phyloP scores from a whole-genome alignment of 2,888 invertebrate species.

The Rhimphoctona megacephalus region DNA sequence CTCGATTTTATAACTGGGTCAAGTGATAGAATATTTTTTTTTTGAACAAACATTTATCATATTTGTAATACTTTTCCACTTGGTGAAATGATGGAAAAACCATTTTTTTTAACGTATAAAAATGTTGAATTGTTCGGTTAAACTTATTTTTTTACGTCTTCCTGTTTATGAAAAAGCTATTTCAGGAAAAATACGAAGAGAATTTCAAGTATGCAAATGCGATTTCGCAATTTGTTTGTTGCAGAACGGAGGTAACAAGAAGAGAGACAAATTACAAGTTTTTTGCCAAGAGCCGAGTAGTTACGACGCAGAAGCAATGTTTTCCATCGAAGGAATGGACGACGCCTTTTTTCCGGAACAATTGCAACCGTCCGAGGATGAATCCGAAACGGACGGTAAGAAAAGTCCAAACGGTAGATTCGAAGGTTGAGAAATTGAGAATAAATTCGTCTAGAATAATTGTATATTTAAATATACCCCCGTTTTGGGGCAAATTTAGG shows the following conservation, averaged over 20 bases:
- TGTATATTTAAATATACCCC: background rate
- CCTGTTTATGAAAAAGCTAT: background rate
- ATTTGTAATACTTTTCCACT: background rate
- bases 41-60: too few species aligned
- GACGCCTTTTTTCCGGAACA: slow-evolving; percentile 81
- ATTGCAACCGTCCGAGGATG: slow-evolving; percentile 83
- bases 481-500: slow-evolving; percentile 80
- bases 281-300: slow-evolving; percentile 75
- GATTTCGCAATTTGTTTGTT: slow-evolving; percentile 50
- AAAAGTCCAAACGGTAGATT: slow-evolving; percentile 60
- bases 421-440: background rate
- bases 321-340: slow-evolving; percentile 92
- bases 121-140: background rate
- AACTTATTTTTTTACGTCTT: background rate
- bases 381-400: slow-evolving; percentile 91
- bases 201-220: background rate
- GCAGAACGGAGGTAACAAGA: slow-evolving; percentile 77
- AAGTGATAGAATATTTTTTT: background rate
- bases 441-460: background rate
- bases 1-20: background rate
- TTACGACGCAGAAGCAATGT: slow-evolving; percentile 90
- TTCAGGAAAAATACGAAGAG: background rate
- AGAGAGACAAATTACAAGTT: slow-evolving; percentile 70
- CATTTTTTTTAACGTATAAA: background rate
- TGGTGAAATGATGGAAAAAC: background rate